Evolutionary conservation across 2,113 vertebrate genomes (phyloP), one percentile per base, ranked within the genome.

Genomic region (Ceyx cyanopectus): DNA sequence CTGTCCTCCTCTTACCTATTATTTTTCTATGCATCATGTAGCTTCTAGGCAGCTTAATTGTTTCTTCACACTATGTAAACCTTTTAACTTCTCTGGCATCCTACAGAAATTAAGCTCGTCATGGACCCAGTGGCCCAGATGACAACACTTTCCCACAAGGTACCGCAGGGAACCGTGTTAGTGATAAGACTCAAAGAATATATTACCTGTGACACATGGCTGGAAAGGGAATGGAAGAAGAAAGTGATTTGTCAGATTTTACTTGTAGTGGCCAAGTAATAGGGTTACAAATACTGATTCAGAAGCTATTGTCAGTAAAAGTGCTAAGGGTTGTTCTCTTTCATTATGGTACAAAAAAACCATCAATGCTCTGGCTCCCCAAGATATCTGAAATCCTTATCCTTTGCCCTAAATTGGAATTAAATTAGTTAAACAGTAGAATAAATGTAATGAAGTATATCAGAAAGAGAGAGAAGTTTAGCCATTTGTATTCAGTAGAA

Each of bases 31-130:
- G 78, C 27, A 65, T 93, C 56, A 86, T 48, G 74, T 43, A 88
- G 37, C 53, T 94, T 72, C 66, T 63, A 77, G 65, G 73, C 86
- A 94, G 53, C 51, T 78, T 92, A 93, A 91, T 94, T 96, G 87
- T 89, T 87, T 95, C 69, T 93, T 94, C 74, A 89, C 94, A 90
- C 60, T 63, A 96, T 92, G 88, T 90, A 95, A 96, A 94, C 82
- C 78, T 65, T 90, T 96, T 94, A 85, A 89, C 63, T 95, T 93
- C 57, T 66, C 58, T 81, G 56, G 45, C 72, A 89, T 65, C 54
- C 75, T 74, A 56, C 72, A 96, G 92, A 95, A 95, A 92, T 95
- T 92, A 96, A 89, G 67, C 41, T 93, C 65, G 56, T 93, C 77
- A 74, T 74, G 58, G 90, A 87, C 65, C 29, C 56, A 85, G 86